Evolutionary conservation across 2,113 vertebrate genomes (phyloP).

Genomic region (Oncorhynchus tshawytscha): DNA sequence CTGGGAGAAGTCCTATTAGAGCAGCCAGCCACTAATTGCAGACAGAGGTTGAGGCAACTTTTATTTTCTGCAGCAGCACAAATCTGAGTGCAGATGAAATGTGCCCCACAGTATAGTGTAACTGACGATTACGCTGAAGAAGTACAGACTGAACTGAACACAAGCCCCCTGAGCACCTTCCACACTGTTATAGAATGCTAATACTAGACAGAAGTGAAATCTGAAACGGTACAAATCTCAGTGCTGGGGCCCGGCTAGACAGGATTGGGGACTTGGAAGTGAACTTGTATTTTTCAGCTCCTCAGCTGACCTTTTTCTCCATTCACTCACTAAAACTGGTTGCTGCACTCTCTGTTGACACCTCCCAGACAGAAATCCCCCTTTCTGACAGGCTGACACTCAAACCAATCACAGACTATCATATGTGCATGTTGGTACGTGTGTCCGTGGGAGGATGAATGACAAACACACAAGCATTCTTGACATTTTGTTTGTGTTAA

Average conservation of each 20-base stretch:
- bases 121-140: neutral
- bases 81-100: no score
- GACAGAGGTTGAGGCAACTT: neutral
- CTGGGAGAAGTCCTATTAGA: slow-evolving; percentile 12
- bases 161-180: neutral
- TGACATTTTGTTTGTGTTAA: slow-evolving; percentile 1
- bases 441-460: neutral
- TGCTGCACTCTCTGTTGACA: neutral
- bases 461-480: neutral
- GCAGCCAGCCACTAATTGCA: neutral
- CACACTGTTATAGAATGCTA: no score
- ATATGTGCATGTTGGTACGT: neutral
- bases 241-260: neutral
- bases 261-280: no score
- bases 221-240: neutral
- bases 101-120: neutral
- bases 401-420: slow-evolving; percentile 4
- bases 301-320: neutral
- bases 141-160: neutral
- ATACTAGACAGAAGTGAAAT: no score
- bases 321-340: neutral
- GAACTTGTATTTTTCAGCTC: neutral
- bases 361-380: neutral
- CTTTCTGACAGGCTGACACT: slow-evolving; percentile 13
- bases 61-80: no score